Evolutionary conservation across 2,113 vertebrate genomes (phyloP), one percentile per base, ranked within the genome.

Genomic region (Delphinus delphis): DNA sequence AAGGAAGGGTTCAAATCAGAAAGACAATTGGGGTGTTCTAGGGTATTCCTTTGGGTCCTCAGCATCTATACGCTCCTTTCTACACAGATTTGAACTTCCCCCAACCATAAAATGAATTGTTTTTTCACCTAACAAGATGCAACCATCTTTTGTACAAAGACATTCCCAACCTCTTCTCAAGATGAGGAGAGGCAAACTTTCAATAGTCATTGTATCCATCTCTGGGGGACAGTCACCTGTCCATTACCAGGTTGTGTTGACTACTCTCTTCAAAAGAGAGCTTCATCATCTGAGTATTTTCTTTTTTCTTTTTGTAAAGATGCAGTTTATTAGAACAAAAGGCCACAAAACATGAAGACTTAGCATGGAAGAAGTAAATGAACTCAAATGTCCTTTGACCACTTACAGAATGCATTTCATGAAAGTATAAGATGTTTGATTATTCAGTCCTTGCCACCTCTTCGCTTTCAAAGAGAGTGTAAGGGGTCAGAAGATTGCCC

Each of bases 251-350:
- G n/a, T 23, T 23, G 11, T 25, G 2, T 44, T 47, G 83, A 77
- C 17, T 23, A 50, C 70, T 65, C 47, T 62, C 5, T 55, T 80
- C 33, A 26, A 70, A 81, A 26, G 36, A 91, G 31, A 62, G 26
- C 74, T 73, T 47, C 23, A 60, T 36, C 18, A 58, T 65, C 47
- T 82, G 71, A 60, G 25, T 77, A 33, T 70, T 44, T 67, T 85
- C 58, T 92, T 94, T 13, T 50, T 92, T 17, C 15, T 53, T 53
- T 79, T 14, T 91, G 68, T 79, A 80, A 94, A 94, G 70, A 73
- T 93, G 55, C 60, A 74, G 84, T 98, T 97, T 97, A 96, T 95
- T 96, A 74, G 18, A 95, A 95, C 62, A 70, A 74, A 97, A 97
- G 86, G 92, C 92, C 93, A 86, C 68, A 70, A 70, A 93, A 93